phyloP scores from a whole-genome alignment of 2,888 invertebrate species.

The Vanessa cardui region DNA sequence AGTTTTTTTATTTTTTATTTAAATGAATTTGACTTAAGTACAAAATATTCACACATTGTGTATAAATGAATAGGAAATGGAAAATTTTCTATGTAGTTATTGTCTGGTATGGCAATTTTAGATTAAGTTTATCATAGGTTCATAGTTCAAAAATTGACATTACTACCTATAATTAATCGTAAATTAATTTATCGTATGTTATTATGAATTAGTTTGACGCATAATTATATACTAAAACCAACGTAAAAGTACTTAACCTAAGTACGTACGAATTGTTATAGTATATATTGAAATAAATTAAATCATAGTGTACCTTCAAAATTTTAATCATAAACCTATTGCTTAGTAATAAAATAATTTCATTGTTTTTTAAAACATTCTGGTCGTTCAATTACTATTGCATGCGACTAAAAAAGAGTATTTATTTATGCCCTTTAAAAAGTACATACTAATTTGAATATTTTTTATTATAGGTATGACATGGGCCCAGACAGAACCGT shows the following conservation, averaged over 20 bases:
- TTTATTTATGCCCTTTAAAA: background rate
- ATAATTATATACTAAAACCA: no score
- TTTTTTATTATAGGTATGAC: constrained; percentile 39
- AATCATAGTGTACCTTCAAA: background rate
- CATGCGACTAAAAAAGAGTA: background rate
- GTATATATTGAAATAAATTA: constrained; percentile 5
- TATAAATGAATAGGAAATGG: background rate
- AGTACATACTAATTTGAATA: background rate
- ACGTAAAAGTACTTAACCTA: no score
- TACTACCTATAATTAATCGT: constrained; percentile 3
- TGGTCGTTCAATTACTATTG: no score
- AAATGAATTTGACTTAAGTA: background rate
- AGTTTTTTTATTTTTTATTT: constrained; percentile 33
- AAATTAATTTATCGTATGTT: background rate
- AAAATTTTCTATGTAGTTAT: background rate
- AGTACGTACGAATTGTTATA: no score
- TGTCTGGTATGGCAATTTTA: background rate
- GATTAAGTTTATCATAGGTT: constrained; percentile 21
- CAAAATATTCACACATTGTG: background rate
- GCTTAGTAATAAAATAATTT: background rate
- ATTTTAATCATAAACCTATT: background rate
- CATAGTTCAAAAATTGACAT: constrained; percentile 22
- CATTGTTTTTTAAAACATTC: background rate
- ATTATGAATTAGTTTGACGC: constrained; percentile 5
- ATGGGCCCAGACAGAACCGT: constrained; percentile 45